These are phyloP conservation scores for silkworm (Bombyx mori) DNA, from an alignment of 1,140 invertebrate genomes.

Conservation along the genomic window ASM3026992v2 NC_085129.1:14484001-14484500, in stretches of 20 bases:
- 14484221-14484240: constrained; percentile 65
- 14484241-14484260: constrained; percentile 31
- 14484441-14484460: background rate
- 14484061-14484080: constrained; percentile 72
- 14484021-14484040: constrained; percentile 61
- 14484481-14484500: too few species aligned
- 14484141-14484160: constrained; percentile 38
- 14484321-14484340: background rate
- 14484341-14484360: background rate
- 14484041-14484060: constrained; percentile 71
- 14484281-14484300: constrained; percentile 55
- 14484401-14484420: background rate
- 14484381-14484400: background rate
- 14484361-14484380: background rate
- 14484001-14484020: constrained; percentile 36
- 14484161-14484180: constrained; percentile 71
- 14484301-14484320: constrained; percentile 30
- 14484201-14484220: constrained; percentile 67
- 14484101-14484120: constrained; percentile 36
- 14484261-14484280: constrained; percentile 55
- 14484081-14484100: constrained; percentile 68
- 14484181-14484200: constrained; percentile 57
- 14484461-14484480: background rate
- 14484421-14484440: background rate
- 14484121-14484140: constrained; percentile 12